Percentiles rank a stretch among this genome's conserved stretches.
These are phyloP conservation scores for Panurus biarmicus DNA, from an alignment of 2,113 vertebrate genomes.

Conservation along the genomic window DNA sequence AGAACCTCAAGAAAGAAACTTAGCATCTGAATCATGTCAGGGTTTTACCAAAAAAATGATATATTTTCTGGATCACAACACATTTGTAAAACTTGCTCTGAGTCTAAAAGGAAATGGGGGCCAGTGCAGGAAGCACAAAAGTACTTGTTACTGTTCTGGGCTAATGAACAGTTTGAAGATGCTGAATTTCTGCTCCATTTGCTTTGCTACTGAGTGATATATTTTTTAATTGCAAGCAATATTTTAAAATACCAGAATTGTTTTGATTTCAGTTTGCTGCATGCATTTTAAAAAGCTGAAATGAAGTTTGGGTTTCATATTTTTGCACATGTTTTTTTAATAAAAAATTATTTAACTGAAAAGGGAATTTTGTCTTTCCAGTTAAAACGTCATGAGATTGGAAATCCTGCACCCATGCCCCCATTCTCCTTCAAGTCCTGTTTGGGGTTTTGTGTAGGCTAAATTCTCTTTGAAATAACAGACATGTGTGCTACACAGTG, in stretches of 20 bases:
- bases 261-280: not conserved
- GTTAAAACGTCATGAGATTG: not conserved
- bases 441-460: not conserved
- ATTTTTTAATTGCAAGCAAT: not conserved
- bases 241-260: not conserved
- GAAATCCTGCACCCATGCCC: not conserved
- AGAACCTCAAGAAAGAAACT: conserved; percentile 2
- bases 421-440: not conserved
- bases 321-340: not conserved
- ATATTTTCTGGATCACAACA: not conserved
- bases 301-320: not conserved
- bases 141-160: not conserved
- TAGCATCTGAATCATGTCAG: conserved; percentile 8
- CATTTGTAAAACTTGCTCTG: not conserved
- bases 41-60: not conserved
- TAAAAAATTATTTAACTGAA: not conserved
- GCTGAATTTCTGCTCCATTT: not conserved
- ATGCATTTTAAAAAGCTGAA: conserved; percentile 2
- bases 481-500: not conserved
- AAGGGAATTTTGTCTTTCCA: not conserved
- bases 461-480: conserved; percentile 36
- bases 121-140: not conserved
- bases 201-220: not conserved
- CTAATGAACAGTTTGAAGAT: not conserved
- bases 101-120: not conserved